Evolutionary conservation across 2,888 invertebrate genomes (phyloP).

Genomic region (Drosophila tanythrix): DNA sequence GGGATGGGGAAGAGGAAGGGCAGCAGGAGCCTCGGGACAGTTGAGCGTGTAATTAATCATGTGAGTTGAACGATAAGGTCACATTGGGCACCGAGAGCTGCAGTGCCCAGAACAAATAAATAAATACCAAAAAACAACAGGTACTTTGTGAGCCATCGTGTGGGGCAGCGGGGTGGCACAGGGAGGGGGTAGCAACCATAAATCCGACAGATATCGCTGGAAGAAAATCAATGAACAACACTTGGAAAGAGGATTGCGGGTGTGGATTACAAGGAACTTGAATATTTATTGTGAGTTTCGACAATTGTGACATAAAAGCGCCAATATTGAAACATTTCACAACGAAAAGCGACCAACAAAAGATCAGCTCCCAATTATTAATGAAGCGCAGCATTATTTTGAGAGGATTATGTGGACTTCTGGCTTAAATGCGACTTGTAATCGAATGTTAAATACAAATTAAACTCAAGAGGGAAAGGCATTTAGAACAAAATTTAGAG

Average conservation of each 20-base stretch:
- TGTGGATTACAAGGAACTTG: conserved; percentile 66
- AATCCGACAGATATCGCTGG: conserved; percentile 66
- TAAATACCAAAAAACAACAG: conserved; percentile 51
- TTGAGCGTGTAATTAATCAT: conserved; percentile 68
- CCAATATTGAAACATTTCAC: conserved; percentile 64
- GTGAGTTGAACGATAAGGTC: conserved; percentile 68
- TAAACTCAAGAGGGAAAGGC: not conserved
- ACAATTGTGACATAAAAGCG: conserved; percentile 67
- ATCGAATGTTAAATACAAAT: not conserved
- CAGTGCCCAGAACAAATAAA: conserved; percentile 15
- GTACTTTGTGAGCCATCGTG: conserved; percentile 54
- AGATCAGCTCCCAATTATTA: conserved; percentile 28
- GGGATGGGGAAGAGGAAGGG: conserved; percentile 6
- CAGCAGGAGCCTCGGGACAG: conserved; percentile 38
- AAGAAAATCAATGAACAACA: conserved; percentile 57
- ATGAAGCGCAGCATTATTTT: conserved; percentile 19
- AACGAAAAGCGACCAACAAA: conserved; percentile 14
- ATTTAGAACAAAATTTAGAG: not conserved
- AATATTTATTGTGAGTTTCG: conserved; percentile 62
- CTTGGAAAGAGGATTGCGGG: conserved; percentile 39
- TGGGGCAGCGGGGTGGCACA: conserved; percentile 3
- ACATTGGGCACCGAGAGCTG: conserved; percentile 41
- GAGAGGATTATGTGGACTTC: not conserved
- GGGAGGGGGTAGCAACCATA: conserved; percentile 56
- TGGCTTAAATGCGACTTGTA: not conserved